Percentiles rank a stretch among this genome's conserved stretches.
These are phyloP conservation scores for Pyrrhosoma nymphula DNA, from an alignment of 2,888 invertebrate genomes.

Conservation along the genomic window DNA sequence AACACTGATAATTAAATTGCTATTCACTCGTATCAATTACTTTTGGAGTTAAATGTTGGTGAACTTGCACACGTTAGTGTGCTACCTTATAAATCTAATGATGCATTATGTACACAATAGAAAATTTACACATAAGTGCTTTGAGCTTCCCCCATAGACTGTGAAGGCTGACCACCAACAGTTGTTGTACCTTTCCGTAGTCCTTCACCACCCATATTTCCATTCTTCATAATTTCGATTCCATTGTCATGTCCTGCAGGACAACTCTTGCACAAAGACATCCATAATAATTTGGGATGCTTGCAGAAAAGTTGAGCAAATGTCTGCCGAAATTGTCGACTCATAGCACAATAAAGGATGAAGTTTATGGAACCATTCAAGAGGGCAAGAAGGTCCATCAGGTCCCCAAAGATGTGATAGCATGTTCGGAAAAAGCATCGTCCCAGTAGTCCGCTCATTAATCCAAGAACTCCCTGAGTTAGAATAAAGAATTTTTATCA, in stretches of 20 bases:
- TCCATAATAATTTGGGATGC: conserved; percentile 55
- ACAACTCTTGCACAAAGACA: conserved; percentile 24
- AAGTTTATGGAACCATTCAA: conserved; percentile 81
- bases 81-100: not conserved
- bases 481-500: conserved; percentile 72
- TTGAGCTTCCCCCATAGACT: conserved; percentile 60
- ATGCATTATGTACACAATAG: not conserved
- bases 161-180: conserved; percentile 48
- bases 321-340: conserved; percentile 78
- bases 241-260: conserved; percentile 37
- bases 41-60: not conserved
- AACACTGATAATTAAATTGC: not conserved
- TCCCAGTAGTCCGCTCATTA: conserved; percentile 85
- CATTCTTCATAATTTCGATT: conserved; percentile 47
- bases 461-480: conserved; percentile 81
- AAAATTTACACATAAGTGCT: conserved; percentile 50
- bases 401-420: conserved; percentile 78
- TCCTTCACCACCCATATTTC: conserved; percentile 57
- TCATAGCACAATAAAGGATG: conserved; percentile 81
- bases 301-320: conserved; percentile 63
- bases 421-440: conserved; percentile 76
- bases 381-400: conserved; percentile 80
- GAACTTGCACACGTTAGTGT: not conserved
- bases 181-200: conserved; percentile 55
- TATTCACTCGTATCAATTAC: not conserved